Conservation (phyloP, 2,888 invertebrate genomes). For the Urechis unicinctus region DNA sequence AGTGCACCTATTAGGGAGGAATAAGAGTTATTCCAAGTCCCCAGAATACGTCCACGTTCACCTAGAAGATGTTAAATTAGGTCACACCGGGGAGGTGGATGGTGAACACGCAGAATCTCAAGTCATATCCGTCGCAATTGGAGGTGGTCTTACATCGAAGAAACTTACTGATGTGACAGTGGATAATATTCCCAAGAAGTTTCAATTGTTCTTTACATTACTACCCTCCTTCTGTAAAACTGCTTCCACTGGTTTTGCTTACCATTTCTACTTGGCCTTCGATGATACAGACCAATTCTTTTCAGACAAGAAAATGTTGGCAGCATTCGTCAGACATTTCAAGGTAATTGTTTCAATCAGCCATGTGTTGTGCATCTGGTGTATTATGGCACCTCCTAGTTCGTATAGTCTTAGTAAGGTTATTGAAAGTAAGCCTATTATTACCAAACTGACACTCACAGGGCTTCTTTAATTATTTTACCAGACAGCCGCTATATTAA, state of each 20-base stretch:
- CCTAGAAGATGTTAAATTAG: background rate
- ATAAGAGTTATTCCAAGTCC: no score
- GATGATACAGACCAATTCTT: conserved; percentile 17
- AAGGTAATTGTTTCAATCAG: no score
- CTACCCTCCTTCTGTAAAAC: conserved; percentile 21
- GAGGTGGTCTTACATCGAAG: conserved; percentile 15
- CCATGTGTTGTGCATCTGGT: no score
- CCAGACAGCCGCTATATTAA: no score
- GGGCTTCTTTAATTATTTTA: no score
- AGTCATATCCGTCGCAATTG: conserved; percentile 11
- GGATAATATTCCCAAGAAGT: conserved; percentile 4
- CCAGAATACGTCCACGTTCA: background rate
- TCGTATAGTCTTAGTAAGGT: no score
- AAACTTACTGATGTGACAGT: background rate
- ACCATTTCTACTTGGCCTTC: conserved; percentile 20
- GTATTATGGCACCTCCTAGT: no score
- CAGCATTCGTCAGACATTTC: conserved; percentile 1
- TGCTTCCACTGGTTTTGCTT: conserved; percentile 9
- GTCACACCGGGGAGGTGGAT: background rate
- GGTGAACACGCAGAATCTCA: background rate
- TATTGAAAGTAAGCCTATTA: no score
- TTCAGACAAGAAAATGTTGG: background rate
- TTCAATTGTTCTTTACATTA: conserved; percentile 16
- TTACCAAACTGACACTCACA: no score
- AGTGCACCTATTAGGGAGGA: no score